phyloP scores from a whole-genome alignment of 2,113 vertebrate genomes.

The Nyctereutes procyonoides region DNA sequence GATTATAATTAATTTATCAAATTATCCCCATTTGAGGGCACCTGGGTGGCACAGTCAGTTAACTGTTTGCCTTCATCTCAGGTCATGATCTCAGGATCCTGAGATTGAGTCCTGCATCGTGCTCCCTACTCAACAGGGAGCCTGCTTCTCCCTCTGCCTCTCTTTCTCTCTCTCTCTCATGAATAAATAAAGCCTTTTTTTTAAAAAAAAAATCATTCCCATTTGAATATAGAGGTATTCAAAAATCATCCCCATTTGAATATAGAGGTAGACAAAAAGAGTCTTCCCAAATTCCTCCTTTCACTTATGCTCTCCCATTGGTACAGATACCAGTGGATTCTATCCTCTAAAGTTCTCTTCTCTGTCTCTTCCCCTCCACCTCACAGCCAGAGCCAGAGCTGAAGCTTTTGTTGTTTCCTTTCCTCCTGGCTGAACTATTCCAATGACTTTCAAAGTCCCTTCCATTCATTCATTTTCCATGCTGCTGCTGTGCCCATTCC shows the following conservation, averaged over 20 bases:
- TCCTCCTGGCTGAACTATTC: background rate
- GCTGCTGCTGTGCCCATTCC: background rate
- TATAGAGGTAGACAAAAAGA: background rate
- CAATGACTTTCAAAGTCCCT: background rate
- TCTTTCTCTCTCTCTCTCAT: too few relatives aligned
- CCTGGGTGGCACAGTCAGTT: too few relatives aligned
- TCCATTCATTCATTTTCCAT: background rate
- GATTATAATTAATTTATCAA: constrained; percentile 1
- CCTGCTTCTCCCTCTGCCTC: too few relatives aligned
- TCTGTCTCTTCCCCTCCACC: background rate
- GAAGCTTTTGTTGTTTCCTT: background rate
- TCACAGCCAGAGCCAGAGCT: background rate
- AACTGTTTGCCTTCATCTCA: too few relatives aligned
- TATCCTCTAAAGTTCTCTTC: background rate
- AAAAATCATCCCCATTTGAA: background rate
- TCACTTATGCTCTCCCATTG: background rate
- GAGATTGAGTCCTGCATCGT: too few relatives aligned
- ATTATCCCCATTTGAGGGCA: background rate
- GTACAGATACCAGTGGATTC: background rate
- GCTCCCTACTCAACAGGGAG: too few relatives aligned
- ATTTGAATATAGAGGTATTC: background rate
- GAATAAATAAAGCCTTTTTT: too few relatives aligned
- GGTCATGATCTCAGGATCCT: too few relatives aligned
- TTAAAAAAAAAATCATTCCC: background rate
- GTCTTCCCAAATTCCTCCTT: background rate